Percentiles rank a stretch among this genome's conserved stretches.
These are phyloP conservation scores for Catharus bicknelli DNA, from an alignment of 2,113 vertebrate genomes.

Conservation along the genomic window DNA sequence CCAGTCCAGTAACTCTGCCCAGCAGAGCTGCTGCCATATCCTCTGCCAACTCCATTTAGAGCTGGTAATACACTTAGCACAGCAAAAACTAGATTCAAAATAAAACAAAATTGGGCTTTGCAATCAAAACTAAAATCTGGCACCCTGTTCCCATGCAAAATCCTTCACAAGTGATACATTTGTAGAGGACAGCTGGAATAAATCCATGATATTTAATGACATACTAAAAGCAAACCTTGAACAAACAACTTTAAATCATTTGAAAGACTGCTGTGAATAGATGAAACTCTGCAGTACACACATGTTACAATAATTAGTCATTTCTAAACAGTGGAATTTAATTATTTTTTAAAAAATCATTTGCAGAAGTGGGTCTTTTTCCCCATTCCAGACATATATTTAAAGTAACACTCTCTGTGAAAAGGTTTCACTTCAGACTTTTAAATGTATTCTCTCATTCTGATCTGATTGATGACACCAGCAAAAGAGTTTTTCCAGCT, in stretches of 20 bases:
- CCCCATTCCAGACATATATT: neutral
- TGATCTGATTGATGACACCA: neutral
- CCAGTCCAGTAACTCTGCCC: neutral
- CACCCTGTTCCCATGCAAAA: conserved; percentile 30
- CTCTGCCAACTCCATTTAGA: neutral
- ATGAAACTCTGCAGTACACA: neutral
- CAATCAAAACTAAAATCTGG: neutral
- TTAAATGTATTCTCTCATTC: neutral
- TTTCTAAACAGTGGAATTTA: conserved; percentile 2
- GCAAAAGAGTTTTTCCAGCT: neutral
- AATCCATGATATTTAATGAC: conserved; percentile 35
- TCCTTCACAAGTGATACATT: neutral
- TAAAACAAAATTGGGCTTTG: neutral
- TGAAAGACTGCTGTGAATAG: conserved; percentile 22
- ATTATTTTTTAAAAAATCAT: neutral
- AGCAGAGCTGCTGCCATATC: neutral
- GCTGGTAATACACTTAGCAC: neutral
- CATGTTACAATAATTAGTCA: conserved; percentile 3
- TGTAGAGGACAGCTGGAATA: conserved; percentile 50
- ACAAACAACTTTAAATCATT: conserved; percentile 54
- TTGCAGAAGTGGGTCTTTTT: neutral
- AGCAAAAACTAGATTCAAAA: neutral
- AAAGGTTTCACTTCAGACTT: neutral
- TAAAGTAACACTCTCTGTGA: neutral
- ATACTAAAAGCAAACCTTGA: conserved; percentile 41